A percentile compares a stretch with the other conserved stretches of the same genome.
Evolutionary conservation across 2,797 vertebrate genomes (phyloP).

Genomic region (Rhinella marina): DNA sequence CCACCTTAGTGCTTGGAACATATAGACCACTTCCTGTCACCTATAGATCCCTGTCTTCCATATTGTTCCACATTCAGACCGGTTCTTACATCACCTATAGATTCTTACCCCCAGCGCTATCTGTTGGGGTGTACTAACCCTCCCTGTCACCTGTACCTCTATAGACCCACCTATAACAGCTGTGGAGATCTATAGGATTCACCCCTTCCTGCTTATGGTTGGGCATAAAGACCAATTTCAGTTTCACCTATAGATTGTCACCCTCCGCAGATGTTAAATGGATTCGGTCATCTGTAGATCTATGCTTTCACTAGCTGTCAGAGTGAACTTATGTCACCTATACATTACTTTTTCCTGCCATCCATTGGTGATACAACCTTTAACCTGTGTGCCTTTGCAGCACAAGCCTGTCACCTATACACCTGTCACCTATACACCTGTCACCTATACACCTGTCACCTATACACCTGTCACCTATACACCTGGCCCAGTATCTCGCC

Average conservation of each 20-base stretch:
- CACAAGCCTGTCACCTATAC: not conserved
- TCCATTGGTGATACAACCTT: too few relatives aligned
- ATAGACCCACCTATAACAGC: not conserved
- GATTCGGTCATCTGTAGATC: not conserved
- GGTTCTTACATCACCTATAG: not conserved
- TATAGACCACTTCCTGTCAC: not conserved
- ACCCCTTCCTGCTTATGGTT: not conserved
- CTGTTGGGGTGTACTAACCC: too few relatives aligned
- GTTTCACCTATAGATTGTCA: not conserved
- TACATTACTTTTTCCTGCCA: not conserved
- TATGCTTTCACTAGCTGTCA: not conserved
- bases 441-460: too few relatives aligned
- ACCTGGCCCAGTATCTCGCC: not conserved
- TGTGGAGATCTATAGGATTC: not conserved
- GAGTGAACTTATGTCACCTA: not conserved
- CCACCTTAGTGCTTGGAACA: not conserved
- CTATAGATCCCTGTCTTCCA: not conserved
- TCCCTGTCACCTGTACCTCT: not conserved
- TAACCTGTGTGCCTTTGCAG: too few relatives aligned
- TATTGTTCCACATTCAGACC: not conserved
- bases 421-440: too few relatives aligned
- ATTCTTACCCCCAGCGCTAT: not conserved
- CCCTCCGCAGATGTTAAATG: not conserved
- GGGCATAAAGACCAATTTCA: not conserved
- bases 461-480: not conserved